Evolutionary conservation across 92 coral and sea anemone species (phyloP).

Genomic region (Zoanthus gigantus): DNA sequence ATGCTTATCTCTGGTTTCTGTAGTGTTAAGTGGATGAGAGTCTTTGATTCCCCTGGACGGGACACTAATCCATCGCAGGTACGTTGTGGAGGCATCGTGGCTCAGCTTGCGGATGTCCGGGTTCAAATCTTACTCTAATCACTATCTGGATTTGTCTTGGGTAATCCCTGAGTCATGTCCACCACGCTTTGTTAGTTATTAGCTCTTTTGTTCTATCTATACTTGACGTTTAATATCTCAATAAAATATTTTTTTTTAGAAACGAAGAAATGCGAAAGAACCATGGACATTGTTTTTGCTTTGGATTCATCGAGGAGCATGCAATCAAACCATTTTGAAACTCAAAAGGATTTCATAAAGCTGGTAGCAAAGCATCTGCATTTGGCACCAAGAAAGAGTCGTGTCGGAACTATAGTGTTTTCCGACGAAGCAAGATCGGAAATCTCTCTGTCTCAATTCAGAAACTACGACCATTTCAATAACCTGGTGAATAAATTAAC

Average conservation of each 20-base stretch:
- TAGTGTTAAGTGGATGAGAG: too few species aligned
- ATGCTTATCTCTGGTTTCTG: too few species aligned
- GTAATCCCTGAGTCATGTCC: too few species aligned
- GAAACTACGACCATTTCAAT: slow-evolving; percentile 20
- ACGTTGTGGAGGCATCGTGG: too few species aligned
- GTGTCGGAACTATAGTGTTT: slow-evolving; percentile 28
- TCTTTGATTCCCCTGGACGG: too few species aligned
- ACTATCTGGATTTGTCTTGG: too few species aligned
- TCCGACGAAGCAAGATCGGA: slow-evolving; percentile 33
- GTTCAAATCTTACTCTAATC: too few species aligned
- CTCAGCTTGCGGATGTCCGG: too few species aligned
- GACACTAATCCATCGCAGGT: too few species aligned
- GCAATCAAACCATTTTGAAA: slow-evolving; percentile 21
- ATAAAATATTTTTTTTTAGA: slow-evolving; percentile 7
- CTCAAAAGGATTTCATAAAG: slow-evolving; percentile 34
- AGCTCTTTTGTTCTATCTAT: too few species aligned
- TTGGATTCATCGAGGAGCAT: slow-evolving; percentile 35
- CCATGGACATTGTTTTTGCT: slow-evolving; percentile 31
- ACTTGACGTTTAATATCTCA: not conserved
- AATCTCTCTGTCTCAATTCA: slow-evolving; percentile 34
- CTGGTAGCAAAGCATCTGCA: not conserved
- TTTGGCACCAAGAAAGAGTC: slow-evolving; percentile 12
- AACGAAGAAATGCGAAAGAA: slow-evolving; percentile 19
- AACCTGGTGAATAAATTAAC: not conserved
- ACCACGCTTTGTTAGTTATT: too few species aligned